These are phyloP conservation scores for Sterna hirundo DNA, from an alignment of 2,113 vertebrate species.

Conservation along the genomic window DNA sequence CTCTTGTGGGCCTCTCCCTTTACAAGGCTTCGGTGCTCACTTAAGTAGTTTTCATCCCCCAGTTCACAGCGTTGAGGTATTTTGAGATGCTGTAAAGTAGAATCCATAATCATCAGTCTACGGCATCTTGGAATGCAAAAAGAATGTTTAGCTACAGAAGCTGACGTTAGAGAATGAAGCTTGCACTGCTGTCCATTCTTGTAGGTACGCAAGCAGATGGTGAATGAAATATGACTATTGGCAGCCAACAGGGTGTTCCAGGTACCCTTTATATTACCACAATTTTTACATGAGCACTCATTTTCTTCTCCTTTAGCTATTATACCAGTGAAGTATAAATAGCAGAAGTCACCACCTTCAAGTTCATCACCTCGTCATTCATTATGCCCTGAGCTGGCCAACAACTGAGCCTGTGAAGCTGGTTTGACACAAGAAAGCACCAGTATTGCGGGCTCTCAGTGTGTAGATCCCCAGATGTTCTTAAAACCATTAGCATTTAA, in stretches of 20 bases:
- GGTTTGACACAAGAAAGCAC: neutral
- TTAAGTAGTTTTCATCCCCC: neutral
- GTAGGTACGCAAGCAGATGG: neutral
- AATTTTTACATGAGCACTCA: neutral
- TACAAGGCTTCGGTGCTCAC: accelerated
- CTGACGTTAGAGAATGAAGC: neutral
- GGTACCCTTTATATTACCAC: neutral
- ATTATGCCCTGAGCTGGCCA: neutral
- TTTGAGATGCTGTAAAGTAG: neutral
- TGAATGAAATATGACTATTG: neutral
- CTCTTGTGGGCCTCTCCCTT: neutral
- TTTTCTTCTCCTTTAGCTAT: neutral
- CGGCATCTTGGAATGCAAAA: neutral
- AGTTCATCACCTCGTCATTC: neutral
- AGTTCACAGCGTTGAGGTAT: neutral
- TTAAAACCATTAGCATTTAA: neutral
- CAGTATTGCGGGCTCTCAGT: too few species aligned
- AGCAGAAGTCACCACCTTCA: neutral
- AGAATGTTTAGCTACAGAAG: neutral
- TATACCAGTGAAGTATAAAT: neutral
- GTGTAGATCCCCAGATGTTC: neutral
- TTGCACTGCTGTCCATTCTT: neutral
- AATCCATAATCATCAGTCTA: neutral
- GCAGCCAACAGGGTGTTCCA: neutral
- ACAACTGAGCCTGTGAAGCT: neutral